phyloP scores from a whole-genome alignment of 2,113 vertebrate genomes.

The Quiscalus mexicanus region DNA sequence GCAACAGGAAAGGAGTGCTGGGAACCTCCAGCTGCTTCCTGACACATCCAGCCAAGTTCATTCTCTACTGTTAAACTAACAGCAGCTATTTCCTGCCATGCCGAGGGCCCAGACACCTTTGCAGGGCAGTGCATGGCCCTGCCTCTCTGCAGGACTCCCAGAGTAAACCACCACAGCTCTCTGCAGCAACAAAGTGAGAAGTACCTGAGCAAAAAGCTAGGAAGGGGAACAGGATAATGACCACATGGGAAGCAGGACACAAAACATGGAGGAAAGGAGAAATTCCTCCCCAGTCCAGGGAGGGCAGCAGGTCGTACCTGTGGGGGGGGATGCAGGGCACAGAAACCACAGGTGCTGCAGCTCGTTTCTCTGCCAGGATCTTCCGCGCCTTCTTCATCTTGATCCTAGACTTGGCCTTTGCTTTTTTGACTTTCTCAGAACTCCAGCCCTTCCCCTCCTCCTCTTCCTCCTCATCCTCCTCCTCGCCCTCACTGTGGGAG shows the following conservation, averaged over 20 bases:
- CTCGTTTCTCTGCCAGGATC: conserved; percentile 95
- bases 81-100: not conserved
- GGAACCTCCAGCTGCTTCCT: conserved; percentile 56
- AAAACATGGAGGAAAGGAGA: not conserved
- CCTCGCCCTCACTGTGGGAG: conserved; percentile 93
- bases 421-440: conserved; percentile 95
- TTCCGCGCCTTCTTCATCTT: conserved; percentile 98
- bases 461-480: conserved; percentile 91
- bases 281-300: not conserved
- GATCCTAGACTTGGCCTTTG: conserved; percentile 95
- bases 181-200: fast-evolving
- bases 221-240: not conserved
- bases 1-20: not conserved
- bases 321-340: conserved; percentile 97
- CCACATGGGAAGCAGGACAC: fast-evolving
- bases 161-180: not conserved
- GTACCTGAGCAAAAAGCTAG: not conserved
- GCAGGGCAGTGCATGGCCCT: fast-evolving
- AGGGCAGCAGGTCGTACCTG: conserved; percentile 69
- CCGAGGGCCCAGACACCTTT: not conserved
- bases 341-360: conserved; percentile 93
- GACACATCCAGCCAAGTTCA: fast-evolving
- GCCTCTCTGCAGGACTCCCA: not conserved
- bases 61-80: not conserved
- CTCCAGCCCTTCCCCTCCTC: conserved; percentile 96